These are phyloP conservation scores for Syngnathus acus DNA, from an alignment of 2,797 vertebrate genomes.

Conservation along the genomic window DNA sequence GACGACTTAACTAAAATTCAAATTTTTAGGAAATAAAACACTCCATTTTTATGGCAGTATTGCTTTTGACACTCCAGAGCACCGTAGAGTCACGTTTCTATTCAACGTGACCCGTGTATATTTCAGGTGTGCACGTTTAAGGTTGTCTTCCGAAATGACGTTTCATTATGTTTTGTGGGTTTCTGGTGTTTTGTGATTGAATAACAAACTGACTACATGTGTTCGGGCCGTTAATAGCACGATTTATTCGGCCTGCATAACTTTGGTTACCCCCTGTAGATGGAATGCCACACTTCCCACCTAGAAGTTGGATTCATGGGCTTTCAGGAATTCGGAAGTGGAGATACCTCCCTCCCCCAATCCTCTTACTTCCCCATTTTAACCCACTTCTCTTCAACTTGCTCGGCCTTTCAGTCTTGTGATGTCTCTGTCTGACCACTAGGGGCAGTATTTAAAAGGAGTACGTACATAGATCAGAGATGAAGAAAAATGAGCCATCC, in stretches of 20 bases:
- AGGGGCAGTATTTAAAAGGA: background rate
- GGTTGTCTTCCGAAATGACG: background rate
- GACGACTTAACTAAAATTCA: background rate
- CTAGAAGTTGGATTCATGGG: slow-evolving; percentile 44
- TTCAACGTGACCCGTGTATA: slow-evolving; percentile 58
- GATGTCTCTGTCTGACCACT: background rate
- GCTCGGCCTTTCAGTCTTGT: background rate
- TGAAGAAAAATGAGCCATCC: background rate
- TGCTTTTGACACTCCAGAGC: background rate
- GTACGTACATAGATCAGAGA: background rate
- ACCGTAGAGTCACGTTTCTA: slow-evolving; percentile 58
- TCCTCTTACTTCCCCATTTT: slow-evolving; percentile 26
- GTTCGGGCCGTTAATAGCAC: background rate
- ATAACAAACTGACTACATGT: background rate
- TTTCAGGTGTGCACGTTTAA: slow-evolving; percentile 28
- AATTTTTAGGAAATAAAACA: background rate
- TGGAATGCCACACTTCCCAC: slow-evolving; percentile 25
- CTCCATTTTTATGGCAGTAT: background rate
- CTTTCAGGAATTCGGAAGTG: slow-evolving; percentile 74
- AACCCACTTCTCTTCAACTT: background rate
- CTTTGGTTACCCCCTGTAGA: background rate
- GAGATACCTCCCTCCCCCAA: slow-evolving; percentile 52
- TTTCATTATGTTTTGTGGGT: background rate
- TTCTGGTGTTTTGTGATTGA: background rate
- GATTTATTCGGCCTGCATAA: background rate